phyloP scores from a whole-genome alignment of 1,140 invertebrate genomes.

The Bradysia coprophila region DNA sequence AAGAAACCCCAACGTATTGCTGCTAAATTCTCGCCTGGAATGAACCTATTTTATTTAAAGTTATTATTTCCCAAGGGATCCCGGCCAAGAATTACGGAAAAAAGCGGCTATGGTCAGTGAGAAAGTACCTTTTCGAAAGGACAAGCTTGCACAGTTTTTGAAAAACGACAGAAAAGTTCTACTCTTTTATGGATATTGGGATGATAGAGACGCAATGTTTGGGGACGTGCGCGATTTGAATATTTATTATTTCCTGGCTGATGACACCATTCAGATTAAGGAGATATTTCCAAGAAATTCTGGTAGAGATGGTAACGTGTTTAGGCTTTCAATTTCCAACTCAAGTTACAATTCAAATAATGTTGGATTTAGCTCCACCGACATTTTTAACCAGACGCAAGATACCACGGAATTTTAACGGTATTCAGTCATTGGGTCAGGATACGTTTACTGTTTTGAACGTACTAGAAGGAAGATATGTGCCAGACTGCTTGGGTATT shows the following conservation, averaged over 20 bases:
- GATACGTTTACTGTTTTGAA: slow-evolving; percentile 45
- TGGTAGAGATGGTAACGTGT: slow-evolving; percentile 47
- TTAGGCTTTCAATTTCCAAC: no score
- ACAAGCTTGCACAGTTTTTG: slow-evolving; percentile 47
- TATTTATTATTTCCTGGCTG: slow-evolving; percentile 65
- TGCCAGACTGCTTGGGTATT: slow-evolving; percentile 34
- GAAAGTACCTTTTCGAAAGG: slow-evolving; percentile 11
- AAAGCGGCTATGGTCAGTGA: slow-evolving; percentile 6
- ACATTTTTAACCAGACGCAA: slow-evolving; percentile 55
- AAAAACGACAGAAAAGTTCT: slow-evolving; percentile 57
- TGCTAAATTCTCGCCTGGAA: no score
- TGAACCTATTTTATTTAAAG: no score
- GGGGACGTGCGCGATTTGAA: slow-evolving; percentile 56
- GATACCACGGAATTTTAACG: slow-evolving; percentile 38
- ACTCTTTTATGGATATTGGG: slow-evolving; percentile 79
- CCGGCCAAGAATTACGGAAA: slow-evolving; percentile 26
- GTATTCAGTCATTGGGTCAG: slow-evolving; percentile 36
- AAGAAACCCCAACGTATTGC: slow-evolving; percentile 28
- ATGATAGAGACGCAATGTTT: slow-evolving; percentile 54
- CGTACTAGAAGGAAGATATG: slow-evolving; percentile 44
- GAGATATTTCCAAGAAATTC: slow-evolving; percentile 49
- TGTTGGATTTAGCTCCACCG: no score
- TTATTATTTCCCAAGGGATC: slow-evolving; percentile 22
- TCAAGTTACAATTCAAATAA: no score
- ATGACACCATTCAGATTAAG: slow-evolving; percentile 78